phyloP scores from a whole-genome alignment of 1,140 invertebrate species.

The Hestina assimilis region DNA sequence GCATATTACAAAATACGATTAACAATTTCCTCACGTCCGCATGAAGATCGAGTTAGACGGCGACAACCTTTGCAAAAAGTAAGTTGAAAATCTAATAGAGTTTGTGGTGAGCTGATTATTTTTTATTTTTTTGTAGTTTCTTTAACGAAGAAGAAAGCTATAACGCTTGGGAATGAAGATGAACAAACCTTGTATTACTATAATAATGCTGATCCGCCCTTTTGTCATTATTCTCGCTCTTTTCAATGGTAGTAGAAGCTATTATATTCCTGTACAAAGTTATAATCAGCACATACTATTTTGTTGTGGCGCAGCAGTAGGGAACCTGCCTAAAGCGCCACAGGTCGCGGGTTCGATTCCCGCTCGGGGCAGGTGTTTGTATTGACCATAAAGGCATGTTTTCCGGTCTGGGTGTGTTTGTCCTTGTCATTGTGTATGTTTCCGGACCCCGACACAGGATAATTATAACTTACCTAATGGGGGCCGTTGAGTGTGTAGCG shows the following conservation, averaged over 20 bases:
- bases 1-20: slow-evolving; percentile 57
- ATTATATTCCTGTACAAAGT: slow-evolving; percentile 29
- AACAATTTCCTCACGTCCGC: slow-evolving; percentile 70
- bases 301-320: too few species aligned
- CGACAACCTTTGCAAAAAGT: slow-evolving; percentile 66
- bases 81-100: slow-evolving; percentile 72
- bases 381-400: too few species aligned
- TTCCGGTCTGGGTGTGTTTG: too few species aligned
- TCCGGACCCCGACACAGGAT: too few species aligned
- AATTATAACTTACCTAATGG: too few species aligned
- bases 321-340: too few species aligned
- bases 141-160: slow-evolving; percentile 53
- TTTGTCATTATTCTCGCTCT: slow-evolving; percentile 65
- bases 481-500: too few species aligned
- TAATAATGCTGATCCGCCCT: slow-evolving; percentile 64
- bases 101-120: slow-evolving; percentile 66
- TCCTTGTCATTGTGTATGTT: too few species aligned
- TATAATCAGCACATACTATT: not conserved
- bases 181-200: slow-evolving; percentile 65
- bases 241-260: slow-evolving; percentile 40
- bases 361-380: too few species aligned
- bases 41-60: slow-evolving; percentile 63
- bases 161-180: slow-evolving; percentile 64
- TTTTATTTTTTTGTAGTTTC: slow-evolving; percentile 68
- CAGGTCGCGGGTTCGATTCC: too few species aligned